Evolutionary conservation across 2,113 vertebrate genomes (phyloP).

Genomic region (Elaphurus davidianus): DNA sequence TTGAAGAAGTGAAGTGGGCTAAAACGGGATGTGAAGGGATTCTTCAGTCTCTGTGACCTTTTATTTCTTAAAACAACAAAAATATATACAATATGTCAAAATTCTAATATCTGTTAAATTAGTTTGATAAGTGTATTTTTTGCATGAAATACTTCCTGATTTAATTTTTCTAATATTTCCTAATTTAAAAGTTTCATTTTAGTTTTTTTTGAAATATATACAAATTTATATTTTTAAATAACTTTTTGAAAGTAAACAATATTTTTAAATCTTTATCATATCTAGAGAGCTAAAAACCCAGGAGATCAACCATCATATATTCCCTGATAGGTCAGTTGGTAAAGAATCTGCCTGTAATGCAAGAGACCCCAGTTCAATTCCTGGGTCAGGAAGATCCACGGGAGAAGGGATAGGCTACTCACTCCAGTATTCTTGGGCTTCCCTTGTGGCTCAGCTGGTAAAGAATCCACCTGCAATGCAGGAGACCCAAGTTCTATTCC

Average conservation of each 20-base stretch:
- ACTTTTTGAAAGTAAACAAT: not conserved
- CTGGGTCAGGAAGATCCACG: not conserved
- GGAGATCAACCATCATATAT: not conserved
- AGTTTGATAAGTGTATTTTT: not conserved
- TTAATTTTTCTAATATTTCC: constrained; percentile 29
- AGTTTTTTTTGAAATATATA: not conserved
- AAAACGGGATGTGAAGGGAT: not conserved
- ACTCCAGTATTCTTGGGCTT: too few species aligned
- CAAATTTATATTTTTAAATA: constrained; percentile 1
- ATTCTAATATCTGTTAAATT: not conserved
- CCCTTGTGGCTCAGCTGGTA: too few species aligned
- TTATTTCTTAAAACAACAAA: constrained; percentile 11
- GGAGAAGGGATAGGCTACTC: not conserved
- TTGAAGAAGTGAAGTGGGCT: not conserved
- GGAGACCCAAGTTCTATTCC: too few species aligned
- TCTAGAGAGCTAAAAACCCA: not conserved
- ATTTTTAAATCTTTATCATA: not conserved
- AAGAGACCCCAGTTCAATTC: not conserved
- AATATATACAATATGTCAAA: not conserved
- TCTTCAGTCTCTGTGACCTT: not conserved
- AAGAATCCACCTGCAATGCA: too few species aligned
- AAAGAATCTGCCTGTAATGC: not conserved
- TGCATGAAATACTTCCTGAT: not conserved
- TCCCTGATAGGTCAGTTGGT: not conserved
- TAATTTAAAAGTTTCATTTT: constrained; percentile 1